phyloP scores from a whole-genome alignment of 2,797 vertebrate genomes.

The Botia almorhae region DNA sequence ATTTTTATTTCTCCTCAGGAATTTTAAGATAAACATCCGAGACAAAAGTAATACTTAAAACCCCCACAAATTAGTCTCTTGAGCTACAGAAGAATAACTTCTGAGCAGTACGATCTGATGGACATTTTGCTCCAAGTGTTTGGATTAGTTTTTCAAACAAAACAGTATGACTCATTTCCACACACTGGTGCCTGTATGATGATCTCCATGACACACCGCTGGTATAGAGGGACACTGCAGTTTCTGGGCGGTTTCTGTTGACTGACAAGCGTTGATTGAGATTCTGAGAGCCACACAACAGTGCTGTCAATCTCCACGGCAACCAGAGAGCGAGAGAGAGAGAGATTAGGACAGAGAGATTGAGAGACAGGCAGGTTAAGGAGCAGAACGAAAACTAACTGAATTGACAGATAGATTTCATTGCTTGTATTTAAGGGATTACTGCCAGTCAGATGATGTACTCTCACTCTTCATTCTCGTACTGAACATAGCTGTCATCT shows the following conservation, averaged over 20 bases:
- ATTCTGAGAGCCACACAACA: constrained; percentile 31
- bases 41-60: neutral
- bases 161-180: constrained; percentile 20
- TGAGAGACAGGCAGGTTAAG: too few relatives aligned
- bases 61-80: neutral
- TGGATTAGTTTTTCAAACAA: neutral
- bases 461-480: constrained; percentile 13
- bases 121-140: neutral
- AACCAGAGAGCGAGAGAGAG: neutral
- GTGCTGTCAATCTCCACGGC: constrained; percentile 14
- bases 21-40: neutral
- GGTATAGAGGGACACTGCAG: neutral
- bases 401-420: constrained; percentile 36
- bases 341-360: neutral
- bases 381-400: neutral
- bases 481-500: too few relatives aligned
- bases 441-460: neutral
- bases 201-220: neutral
- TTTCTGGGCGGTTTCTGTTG: constrained; percentile 38
- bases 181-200: constrained; percentile 11
- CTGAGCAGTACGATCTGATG: neutral
- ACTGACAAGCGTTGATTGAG: constrained; percentile 31
- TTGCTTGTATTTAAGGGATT: constrained; percentile 29
- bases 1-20: neutral
- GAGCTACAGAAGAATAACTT: neutral